Base-by-base conservation (phyloP, 2,888 invertebrate genomes). In the Drosophila mimica region DNA sequence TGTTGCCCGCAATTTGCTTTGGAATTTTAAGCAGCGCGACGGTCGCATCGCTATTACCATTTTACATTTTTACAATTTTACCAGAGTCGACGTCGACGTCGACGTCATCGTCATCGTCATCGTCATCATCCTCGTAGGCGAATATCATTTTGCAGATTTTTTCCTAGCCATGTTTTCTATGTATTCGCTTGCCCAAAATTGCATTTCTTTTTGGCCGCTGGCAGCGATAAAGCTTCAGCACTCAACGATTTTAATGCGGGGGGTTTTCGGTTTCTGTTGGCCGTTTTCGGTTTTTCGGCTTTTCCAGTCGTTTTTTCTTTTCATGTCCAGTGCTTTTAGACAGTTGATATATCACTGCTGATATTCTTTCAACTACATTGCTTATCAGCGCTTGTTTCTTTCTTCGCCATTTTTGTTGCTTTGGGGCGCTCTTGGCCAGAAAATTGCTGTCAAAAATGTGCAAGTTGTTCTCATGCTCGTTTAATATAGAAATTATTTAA, bases 1-100 rank as follows among this genome's bases (percentile, higher is more conserved):
- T 81, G 81, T 71, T 89, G 90, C 81, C 81, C 77, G 83, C 83
- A 85, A 90, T 90, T 91, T 90, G 83, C 84, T 80, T 81, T 79
- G 91, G 91, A 90, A 91, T 91, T 91, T 90, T 91, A 90, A 91
- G 91, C 83, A 91, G 88, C 76, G 69, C 68, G 69, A 69, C 79
- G 67, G 77, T 85, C 82, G 74, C 82, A 69, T 82, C 82, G 66
- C 69, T 77, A 73, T 76, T 74, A 65, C 83, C 76, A 81, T 75
- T 72, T 75, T 78, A 70, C 71, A 70, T 70, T 68, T 74, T 76
- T 74, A 79, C 72, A 72, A 58, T 70, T 53, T 76, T 60, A 59
- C 36, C 63, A 53, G 33, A 68, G 57, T 60, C 59, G 67, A 56
- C 65, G 25, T 69, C 61, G 38, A 31, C 59, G 20, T 48, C 49